A percentile compares a stretch with the other conserved stretches of the same genome.
Evolutionary conservation across 1,140 invertebrate species (phyloP).

Genomic region (Macrobrachium nipponense): DNA sequence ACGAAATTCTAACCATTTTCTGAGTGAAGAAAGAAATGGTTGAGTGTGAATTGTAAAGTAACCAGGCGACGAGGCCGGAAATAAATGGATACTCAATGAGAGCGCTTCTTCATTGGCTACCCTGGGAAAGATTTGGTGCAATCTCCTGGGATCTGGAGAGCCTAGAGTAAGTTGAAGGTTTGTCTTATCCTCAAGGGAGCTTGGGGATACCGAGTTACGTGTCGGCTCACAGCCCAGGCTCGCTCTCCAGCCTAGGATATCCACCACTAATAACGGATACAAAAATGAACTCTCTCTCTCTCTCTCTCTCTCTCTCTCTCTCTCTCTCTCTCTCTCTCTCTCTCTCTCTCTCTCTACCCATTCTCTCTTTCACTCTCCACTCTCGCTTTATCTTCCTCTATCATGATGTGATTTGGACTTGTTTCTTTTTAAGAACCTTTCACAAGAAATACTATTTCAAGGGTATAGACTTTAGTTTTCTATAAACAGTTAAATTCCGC

Average conservation of each 20-base stretch:
- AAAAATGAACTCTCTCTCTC: background rate
- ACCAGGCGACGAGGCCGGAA: background rate
- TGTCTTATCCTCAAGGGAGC: conserved; percentile 39
- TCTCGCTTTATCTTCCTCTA: too few species aligned
- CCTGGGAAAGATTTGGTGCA: conserved; percentile 35
- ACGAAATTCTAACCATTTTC: background rate
- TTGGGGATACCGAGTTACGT: conserved; percentile 45
- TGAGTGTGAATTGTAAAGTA: background rate
- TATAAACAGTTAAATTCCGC: too few species aligned
- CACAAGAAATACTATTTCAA: too few species aligned
- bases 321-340: too few species aligned
- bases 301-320: background rate
- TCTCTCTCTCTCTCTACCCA: too few species aligned
- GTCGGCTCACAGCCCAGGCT: conserved; percentile 26
- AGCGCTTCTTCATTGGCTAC: conserved; percentile 5
- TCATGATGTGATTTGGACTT: too few species aligned
- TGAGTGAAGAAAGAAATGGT: background rate
- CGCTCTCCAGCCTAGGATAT: conserved; percentile 16
- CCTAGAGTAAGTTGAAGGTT: conserved; percentile 37
- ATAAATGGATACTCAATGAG: too few species aligned
- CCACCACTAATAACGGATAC: conserved; percentile 32
- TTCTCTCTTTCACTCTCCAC: too few species aligned
- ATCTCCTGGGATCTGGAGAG: conserved; percentile 19
- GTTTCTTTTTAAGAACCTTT: too few species aligned
- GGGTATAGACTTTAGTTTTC: too few species aligned